Evolutionary conservation across 2,888 invertebrate species (phyloP), one percentile per base, ranked within the genome.

Genomic region (Eupelmus urozonus): DNA sequence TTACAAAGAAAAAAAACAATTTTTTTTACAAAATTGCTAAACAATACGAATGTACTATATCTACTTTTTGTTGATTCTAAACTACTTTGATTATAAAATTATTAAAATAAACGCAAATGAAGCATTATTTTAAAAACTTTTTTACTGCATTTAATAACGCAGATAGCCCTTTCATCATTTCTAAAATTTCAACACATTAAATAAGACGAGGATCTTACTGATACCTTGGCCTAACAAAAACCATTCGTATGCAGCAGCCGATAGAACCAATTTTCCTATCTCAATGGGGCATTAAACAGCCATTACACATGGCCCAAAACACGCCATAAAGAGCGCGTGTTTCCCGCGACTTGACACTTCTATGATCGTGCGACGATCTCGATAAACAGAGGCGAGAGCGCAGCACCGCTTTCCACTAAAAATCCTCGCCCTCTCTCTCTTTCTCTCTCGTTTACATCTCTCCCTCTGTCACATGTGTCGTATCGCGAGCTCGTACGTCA

Each of bases 291-390:
- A 88, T 88, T 85, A 87, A 89, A 87, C 88, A 88, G 86, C 83
- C 83, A 87, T 88, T 88, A 88, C 89, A 89, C 87, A 89, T 89
- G 89, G 89, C 89, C 87, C 84, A 80, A 77, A 74, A 87, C 88
- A 84, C 83, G 84, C 81, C 82, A 84, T 88, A 87, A 88, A 87
- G 86, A 86, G 49, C 29, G 45, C 45, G 79, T 76, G 79, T 80
- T 72, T 65, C 55, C 71, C 81, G 81, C 80, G 74, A 78, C 78
- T 77, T 73, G 59, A 42, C 67, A 51, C 63, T 55, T 55, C 53
- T 13, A 18, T 16, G 29, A 34, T 42, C 57, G 62, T 57, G 60
- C 34, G 59, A 67, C 62, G 27, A 60, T 67, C 25, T 20, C 53
- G 53, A 77, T 67, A 72, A 71, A 65, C 7, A 49, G 16, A 29